These are phyloP conservation scores for Cyprinodon diabolis DNA, from an alignment of 2,797 vertebrate genomes.

Conservation along the genomic window DNA sequence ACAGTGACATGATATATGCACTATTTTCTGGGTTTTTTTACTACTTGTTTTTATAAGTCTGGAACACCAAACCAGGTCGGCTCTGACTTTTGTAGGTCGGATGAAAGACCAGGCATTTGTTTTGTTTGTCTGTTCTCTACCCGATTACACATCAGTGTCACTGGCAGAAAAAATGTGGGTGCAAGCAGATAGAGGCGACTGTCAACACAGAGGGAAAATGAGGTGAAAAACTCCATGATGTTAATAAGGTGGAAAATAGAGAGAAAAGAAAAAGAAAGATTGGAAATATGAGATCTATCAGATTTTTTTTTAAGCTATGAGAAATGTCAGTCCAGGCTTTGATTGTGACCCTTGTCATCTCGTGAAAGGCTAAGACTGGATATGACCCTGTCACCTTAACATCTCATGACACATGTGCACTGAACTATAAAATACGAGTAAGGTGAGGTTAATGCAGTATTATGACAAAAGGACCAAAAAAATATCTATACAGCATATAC, in stretches of 20 bases:
- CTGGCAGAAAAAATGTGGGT: constrained; percentile 49
- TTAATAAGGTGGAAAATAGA: constrained; percentile 24
- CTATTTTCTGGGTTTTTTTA: neutral
- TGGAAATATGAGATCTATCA: constrained; percentile 14
- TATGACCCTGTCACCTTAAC: constrained; percentile 50
- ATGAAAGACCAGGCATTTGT: constrained; percentile 52
- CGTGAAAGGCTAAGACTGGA: constrained; percentile 50
- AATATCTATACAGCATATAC: constrained; percentile 17
- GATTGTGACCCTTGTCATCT: constrained; percentile 44
- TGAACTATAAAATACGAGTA: constrained; percentile 43
- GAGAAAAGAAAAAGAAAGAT: constrained; percentile 21
- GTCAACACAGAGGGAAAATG: constrained; percentile 4
- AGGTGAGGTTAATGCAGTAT: constrained; percentile 41
- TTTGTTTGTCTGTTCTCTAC: constrained; percentile 58
- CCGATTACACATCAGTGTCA: constrained; percentile 54
- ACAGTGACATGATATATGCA: constrained; percentile 1
- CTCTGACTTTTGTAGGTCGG: constrained; percentile 46
- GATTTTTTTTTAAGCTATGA: constrained; percentile 6
- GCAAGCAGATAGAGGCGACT: constrained; percentile 1
- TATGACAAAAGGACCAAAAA: constrained; percentile 53
- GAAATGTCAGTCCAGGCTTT: constrained; percentile 20
- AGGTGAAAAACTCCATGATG: neutral
- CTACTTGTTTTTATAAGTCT: neutral
- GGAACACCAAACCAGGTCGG: constrained; percentile 25
- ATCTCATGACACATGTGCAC: constrained; percentile 37